Conservation (phyloP, 1,140 invertebrate species). For the Scaptomyza graminum region DNA sequence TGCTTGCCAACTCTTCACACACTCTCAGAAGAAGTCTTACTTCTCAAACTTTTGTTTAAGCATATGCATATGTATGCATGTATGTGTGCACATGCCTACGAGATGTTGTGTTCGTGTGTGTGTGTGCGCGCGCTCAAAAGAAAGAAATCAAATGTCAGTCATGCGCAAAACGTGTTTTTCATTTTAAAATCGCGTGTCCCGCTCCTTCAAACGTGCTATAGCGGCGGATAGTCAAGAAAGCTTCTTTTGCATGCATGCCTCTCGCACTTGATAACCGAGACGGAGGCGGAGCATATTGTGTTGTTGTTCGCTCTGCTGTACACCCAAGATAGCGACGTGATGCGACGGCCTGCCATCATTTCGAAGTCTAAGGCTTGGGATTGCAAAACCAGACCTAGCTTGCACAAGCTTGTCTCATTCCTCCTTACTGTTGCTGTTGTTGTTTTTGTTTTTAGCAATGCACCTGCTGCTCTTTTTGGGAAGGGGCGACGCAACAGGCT, state of each 20-base stretch:
- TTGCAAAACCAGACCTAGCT: constrained; percentile 23
- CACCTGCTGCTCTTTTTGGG: constrained; percentile 41
- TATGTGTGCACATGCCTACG: not conserved
- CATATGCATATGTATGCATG: not conserved
- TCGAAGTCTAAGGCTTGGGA: constrained; percentile 25
- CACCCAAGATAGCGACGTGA: constrained; percentile 37
- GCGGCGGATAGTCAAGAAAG: constrained; percentile 25
- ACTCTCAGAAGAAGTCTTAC: constrained; percentile 19
- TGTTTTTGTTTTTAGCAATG: not conserved
- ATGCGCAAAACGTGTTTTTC: constrained; percentile 83
- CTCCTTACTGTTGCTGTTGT: not conserved
- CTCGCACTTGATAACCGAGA: constrained; percentile 69
- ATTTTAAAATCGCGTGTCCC: constrained; percentile 78
- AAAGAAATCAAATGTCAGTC: constrained; percentile 82
- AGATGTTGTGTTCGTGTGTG: constrained; percentile 10
- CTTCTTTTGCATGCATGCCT: constrained; percentile 75
- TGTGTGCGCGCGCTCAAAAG: constrained; percentile 40
- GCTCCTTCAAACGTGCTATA: constrained; percentile 55
- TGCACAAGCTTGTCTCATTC: constrained; percentile 18
- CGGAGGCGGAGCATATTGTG: constrained; percentile 81
- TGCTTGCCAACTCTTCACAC: constrained; percentile 23
- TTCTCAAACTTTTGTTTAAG: constrained; percentile 31
- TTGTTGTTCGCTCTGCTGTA: constrained; percentile 51
- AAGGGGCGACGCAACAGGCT: constrained; percentile 65
- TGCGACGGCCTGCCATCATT: constrained; percentile 32